Evolutionary conservation across 2,888 invertebrate genomes (phyloP), one percentile per base, ranked within the genome.

Genomic region (Clepsis dumicolana): DNA sequence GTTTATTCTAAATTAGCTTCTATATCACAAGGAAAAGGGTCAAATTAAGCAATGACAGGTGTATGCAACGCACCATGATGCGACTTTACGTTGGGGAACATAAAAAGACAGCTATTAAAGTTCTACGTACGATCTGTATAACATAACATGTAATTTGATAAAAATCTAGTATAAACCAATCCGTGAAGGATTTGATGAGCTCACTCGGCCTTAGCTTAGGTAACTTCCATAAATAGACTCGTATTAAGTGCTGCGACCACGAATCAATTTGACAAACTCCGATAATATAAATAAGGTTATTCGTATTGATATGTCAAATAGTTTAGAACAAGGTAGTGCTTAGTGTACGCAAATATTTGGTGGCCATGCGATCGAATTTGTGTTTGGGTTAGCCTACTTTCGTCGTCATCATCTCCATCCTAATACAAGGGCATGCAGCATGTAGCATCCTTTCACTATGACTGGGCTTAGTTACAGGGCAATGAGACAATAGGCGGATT

Each of bases 201-300:
- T 70, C 70, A 70, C 59, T 38, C 50, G 60, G 27, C 59, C 25
- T 27, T 65, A 10, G 70, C 74, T 79, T 75, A 80, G 76, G 73
- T 80, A 82, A 82, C 76, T 52, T 71, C 73, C 80, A 75, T 73
- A 82, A 84, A 83, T 83, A 83, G 79, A 79, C 71, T 70, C 64
- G 38, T 48, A 63, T 63, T 64, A 54, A 32, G 60, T 44, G 38
- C 18, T 61, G 48, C 14, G 60, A 53, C 54, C 48, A 50, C 54
- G 66, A 57, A 71, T 54, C 24, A 56, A 35, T 70, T 53, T 65
- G 27, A 62, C 57, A 64, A 61, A 61, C 32, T 21, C 18, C 18
- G 25, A 67, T 63, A 57, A 52, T 48, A 67, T 60, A 54, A 54
- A 54, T 63, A 68, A 57, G 21, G 50, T 63, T 32, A 50, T 57